A percentile compares a stretch with the other conserved stretches of the same genome.
Evolutionary conservation across 2,797 vertebrate genomes (phyloP).

Genomic region (Cottoperca gobio): DNA sequence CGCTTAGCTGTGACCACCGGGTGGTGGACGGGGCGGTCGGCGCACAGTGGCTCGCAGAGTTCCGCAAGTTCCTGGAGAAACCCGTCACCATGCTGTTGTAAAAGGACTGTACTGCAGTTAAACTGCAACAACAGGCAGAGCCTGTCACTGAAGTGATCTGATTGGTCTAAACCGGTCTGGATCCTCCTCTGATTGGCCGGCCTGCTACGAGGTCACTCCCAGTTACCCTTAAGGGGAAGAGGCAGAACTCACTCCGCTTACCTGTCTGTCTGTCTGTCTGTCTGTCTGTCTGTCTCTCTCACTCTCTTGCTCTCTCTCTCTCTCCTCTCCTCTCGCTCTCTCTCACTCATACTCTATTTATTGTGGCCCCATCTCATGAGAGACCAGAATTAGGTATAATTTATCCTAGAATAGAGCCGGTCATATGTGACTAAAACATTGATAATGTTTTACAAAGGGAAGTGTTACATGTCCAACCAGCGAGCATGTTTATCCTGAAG

Average conservation of each 20-base stretch:
- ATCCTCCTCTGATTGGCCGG: slow-evolving; percentile 60
- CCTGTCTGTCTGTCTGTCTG: slow-evolving; percentile 40
- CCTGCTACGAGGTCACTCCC: slow-evolving; percentile 74
- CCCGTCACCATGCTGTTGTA: slow-evolving; percentile 95
- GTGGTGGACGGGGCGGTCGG: slow-evolving; percentile 98
- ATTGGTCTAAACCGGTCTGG: slow-evolving; percentile 52
- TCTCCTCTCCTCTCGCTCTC: not conserved
- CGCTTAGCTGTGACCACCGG: slow-evolving; percentile 96
- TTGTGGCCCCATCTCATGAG: slow-evolving; percentile 67
- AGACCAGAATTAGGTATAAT: slow-evolving; percentile 76
- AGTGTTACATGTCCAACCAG: slow-evolving; percentile 79
- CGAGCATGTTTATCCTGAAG: slow-evolving; percentile 29
- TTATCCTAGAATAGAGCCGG: slow-evolving; percentile 71
- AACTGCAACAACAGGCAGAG: slow-evolving; percentile 50
- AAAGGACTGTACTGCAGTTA: slow-evolving; percentile 66
- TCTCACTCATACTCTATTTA: slow-evolving; percentile 70
- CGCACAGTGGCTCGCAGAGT: slow-evolving; percentile 97
- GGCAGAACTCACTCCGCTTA: slow-evolving; percentile 69
- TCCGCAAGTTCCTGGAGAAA: slow-evolving; percentile 96
- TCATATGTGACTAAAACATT: slow-evolving; percentile 71
- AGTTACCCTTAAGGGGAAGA: slow-evolving; percentile 55
- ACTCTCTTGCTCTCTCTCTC: no score
- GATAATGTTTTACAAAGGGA: slow-evolving; percentile 79
- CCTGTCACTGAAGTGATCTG: slow-evolving; percentile 56
- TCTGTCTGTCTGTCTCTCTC: slow-evolving; percentile 19